Percentiles rank a stretch among this genome's conserved stretches.
These are phyloP conservation scores for Lutraria rhynchaena DNA, from an alignment of 1,140 invertebrate genomes.

Conservation along the genomic window DNA sequence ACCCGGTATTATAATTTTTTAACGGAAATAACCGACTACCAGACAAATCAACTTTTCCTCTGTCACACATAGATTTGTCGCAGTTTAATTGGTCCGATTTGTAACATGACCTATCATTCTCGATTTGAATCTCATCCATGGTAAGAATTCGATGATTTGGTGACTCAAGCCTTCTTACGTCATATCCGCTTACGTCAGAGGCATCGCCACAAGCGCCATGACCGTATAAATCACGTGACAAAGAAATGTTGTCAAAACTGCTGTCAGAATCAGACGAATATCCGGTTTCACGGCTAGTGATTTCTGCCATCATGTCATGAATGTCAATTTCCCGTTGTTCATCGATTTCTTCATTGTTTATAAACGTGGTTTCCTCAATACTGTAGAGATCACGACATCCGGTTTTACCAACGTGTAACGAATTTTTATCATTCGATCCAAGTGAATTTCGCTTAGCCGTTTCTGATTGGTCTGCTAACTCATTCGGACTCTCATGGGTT, in stretches of 20 bases:
- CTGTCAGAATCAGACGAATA: constrained; percentile 37
- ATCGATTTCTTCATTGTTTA: neutral
- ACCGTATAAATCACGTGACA: neutral
- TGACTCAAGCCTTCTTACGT: neutral
- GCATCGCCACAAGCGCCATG: neutral
- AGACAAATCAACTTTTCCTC: neutral
- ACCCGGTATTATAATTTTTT: too few species aligned
- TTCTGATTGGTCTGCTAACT: neutral
- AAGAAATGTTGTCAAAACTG: constrained; percentile 41
- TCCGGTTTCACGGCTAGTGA: constrained; percentile 36
- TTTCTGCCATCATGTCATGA: constrained; percentile 44
- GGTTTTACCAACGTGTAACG: too few species aligned
- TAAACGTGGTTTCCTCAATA: constrained; percentile 1
- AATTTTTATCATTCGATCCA: too few species aligned
- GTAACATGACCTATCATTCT: neutral
- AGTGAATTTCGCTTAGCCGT: too few species aligned
- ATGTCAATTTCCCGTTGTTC: constrained; percentile 4
- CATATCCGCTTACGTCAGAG: neutral
- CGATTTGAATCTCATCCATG: constrained; percentile 39
- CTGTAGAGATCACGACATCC: too few species aligned
- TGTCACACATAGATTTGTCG: neutral
- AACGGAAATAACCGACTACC: too few species aligned
- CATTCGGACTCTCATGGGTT: neutral
- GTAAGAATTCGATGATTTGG: neutral
- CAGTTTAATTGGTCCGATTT: neutral